phyloP scores from a whole-genome alignment of 2,888 invertebrate species.

The Yponomeuta evonymella region DNA sequence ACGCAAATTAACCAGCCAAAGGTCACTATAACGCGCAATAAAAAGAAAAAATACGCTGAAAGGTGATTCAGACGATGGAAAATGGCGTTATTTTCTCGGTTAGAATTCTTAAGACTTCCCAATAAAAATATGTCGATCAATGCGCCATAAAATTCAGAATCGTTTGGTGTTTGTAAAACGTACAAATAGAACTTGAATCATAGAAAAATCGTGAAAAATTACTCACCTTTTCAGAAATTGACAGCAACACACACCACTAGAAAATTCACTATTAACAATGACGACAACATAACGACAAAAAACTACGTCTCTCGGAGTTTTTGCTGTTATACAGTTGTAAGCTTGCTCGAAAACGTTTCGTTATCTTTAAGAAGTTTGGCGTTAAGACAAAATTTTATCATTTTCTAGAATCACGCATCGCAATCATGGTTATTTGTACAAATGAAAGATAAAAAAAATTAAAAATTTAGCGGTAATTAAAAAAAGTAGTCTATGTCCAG shows the following conservation, averaged over 20 bases:
- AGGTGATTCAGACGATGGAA: conserved; percentile 55
- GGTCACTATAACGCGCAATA: conserved; percentile 23
- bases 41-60: conserved; percentile 45
- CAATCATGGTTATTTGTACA: too few species aligned
- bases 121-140: conserved; percentile 19
- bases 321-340: not conserved
- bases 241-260: conserved; percentile 63
- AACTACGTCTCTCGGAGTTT: not conserved
- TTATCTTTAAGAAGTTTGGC: not conserved
- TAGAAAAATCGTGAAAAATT: conserved; percentile 35
- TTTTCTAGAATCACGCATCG: too few species aligned
- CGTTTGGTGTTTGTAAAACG: conserved; percentile 19
- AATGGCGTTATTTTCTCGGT: conserved; percentile 58
- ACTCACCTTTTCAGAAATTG: conserved; percentile 68
- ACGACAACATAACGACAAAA: conserved; percentile 31
- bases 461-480: too few species aligned
- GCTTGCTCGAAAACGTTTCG: not conserved
- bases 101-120: not conserved
- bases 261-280: conserved; percentile 52
- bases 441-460: too few species aligned
- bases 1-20: not conserved
- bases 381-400: too few species aligned
- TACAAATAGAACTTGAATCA: conserved; percentile 22
- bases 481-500: too few species aligned
- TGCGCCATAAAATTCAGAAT: conserved; percentile 35